These are phyloP conservation scores for Tachystola acroxantha DNA, from an alignment of 2,888 invertebrate genomes.

Conservation along the genomic window DNA sequence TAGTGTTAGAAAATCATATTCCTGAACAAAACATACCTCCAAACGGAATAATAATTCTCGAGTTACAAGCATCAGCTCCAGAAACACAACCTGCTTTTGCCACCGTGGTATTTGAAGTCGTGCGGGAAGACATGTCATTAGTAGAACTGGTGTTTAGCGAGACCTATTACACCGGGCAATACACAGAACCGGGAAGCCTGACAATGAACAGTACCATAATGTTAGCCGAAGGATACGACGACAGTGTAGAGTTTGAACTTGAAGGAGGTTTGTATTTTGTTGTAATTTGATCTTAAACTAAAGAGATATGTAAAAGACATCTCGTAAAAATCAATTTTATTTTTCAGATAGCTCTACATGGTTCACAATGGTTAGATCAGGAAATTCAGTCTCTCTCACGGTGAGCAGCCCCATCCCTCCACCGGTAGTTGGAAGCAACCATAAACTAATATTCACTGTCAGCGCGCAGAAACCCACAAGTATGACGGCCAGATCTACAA, in stretches of 20 bases:
- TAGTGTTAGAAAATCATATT: conserved; percentile 12
- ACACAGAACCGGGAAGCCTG: conserved; percentile 19
- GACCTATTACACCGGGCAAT: conserved; percentile 31
- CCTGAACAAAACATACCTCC: conserved; percentile 18
- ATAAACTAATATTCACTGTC: conserved; percentile 25
- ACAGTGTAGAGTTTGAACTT: conserved; percentile 22
- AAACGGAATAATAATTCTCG: conserved; percentile 19
- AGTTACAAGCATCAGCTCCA: conserved; percentile 19
- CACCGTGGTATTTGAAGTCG: conserved; percentile 3
- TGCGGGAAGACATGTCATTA: neutral
- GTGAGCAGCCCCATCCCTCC: conserved; percentile 21
- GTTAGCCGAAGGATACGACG: conserved; percentile 24
- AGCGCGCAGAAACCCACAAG: conserved; percentile 21
- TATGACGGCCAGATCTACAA: conserved; percentile 18
- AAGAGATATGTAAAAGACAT: no score
- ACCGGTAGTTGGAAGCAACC: conserved; percentile 23
- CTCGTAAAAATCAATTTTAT: neutral
- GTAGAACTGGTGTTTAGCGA: neutral
- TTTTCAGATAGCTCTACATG: conserved; percentile 13
- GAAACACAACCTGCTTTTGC: conserved; percentile 12
- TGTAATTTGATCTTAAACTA: no score
- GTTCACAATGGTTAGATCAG: conserved; percentile 6
- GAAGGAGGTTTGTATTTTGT: no score
- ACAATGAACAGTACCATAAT: conserved; percentile 20
- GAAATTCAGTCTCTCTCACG: conserved; percentile 9